phyloP scores from a whole-genome alignment of 2,797 vertebrate genomes.

The Bufotes viridis region DNA sequence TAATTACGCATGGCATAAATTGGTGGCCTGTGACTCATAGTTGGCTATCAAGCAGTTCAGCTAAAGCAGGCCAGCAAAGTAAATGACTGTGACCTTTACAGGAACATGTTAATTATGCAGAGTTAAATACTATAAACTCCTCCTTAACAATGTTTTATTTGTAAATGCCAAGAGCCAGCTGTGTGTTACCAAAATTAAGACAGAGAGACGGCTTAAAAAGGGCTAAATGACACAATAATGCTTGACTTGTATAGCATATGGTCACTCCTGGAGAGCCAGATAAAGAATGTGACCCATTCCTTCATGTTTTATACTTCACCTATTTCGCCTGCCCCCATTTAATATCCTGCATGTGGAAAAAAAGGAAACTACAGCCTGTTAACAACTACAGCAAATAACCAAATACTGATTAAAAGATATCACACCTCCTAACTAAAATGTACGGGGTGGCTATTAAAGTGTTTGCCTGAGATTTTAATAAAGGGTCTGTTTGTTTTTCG shows the following conservation, averaged over 20 bases:
- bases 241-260: neutral
- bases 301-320: neutral
- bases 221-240: neutral
- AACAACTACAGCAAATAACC: neutral
- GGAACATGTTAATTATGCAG: slow-evolving; percentile 30
- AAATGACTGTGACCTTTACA: slow-evolving; percentile 34
- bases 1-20: slow-evolving; percentile 14
- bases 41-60: neutral
- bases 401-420: neutral
- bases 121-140: slow-evolving; percentile 8
- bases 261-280: neutral
- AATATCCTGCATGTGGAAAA: neutral
- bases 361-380: neutral
- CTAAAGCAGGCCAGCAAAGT: neutral
- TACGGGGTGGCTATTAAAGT: no score
- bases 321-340: neutral
- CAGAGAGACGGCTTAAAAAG: neutral
- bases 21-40: slow-evolving; percentile 18
- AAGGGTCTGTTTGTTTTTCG: no score
- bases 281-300: neutral
- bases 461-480: no score
- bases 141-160: slow-evolving; percentile 18
- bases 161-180: slow-evolving; percentile 10
- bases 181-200: neutral
- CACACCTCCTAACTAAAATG: no score